These are phyloP conservation scores for Aphidius ervi DNA, from an alignment of 1,140 invertebrate genomes.

Conservation along the genomic window DNA sequence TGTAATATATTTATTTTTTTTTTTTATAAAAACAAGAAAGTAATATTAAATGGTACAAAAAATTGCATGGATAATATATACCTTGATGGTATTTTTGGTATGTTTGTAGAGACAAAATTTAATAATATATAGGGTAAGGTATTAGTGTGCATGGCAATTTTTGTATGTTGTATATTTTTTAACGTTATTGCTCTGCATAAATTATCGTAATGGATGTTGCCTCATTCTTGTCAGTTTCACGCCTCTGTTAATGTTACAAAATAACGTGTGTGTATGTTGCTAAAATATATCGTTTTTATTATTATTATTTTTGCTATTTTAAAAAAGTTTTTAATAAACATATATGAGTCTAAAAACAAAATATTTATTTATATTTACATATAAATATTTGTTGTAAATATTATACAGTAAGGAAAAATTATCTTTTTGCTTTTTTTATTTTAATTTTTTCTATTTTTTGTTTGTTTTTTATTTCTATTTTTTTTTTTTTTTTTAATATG, in stretches of 20 bases:
- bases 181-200: constrained; percentile 24
- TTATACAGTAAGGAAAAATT: background rate
- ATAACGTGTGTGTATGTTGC: constrained; percentile 14
- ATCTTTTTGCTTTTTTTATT: background rate
- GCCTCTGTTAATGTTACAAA: constrained; percentile 2
- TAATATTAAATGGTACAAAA: background rate
- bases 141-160: constrained; percentile 17
- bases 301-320: background rate
- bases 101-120: constrained; percentile 1
- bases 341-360: background rate
- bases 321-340: background rate
- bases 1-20: no score
- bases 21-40: no score
- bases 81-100: constrained; percentile 16
- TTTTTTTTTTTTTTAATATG: no score
- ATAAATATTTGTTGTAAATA: background rate
- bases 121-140: background rate
- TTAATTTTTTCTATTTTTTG: constrained; percentile 2
- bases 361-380: background rate
- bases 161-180: constrained; percentile 3
- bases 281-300: constrained; percentile 12
- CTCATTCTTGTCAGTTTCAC: constrained; percentile 23
- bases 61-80: constrained; percentile 3
- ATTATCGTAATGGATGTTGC: constrained; percentile 24
- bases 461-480: no score